phyloP scores from a whole-genome alignment of 2,113 vertebrate genomes.

The Chlorodrepanis virens region DNA sequence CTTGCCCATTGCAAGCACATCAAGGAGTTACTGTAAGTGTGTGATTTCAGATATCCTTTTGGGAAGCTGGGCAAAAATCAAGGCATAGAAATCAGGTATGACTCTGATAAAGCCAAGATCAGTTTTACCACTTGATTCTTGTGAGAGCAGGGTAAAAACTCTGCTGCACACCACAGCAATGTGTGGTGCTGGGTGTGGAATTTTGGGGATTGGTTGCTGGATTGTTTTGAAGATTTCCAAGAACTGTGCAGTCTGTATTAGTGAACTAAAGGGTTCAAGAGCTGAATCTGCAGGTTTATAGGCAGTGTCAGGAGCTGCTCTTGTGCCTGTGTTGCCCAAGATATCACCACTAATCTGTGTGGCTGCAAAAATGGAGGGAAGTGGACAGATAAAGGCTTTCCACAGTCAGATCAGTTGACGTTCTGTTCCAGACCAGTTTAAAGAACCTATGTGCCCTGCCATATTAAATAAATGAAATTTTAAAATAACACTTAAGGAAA shows the following conservation, averaged over 20 bases:
- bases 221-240: background rate
- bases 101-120: background rate
- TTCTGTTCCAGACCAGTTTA: background rate
- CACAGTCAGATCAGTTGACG: background rate
- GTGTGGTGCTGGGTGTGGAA: background rate
- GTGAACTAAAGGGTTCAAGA: background rate
- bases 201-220: background rate
- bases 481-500: background rate
- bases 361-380: background rate
- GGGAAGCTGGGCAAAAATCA: background rate
- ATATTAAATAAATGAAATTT: background rate
- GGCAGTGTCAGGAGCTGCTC: background rate
- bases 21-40: constrained; percentile 84
- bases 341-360: background rate
- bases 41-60: background rate
- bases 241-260: background rate
- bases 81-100: background rate
- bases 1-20: constrained; percentile 70
- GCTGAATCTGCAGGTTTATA: background rate
- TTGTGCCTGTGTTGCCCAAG: background rate
- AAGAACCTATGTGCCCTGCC: rapidly evolving
- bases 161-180: background rate
- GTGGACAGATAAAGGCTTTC: background rate
- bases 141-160: background rate
- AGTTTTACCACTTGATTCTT: background rate